Base-by-base conservation (phyloP, 2,797 vertebrate species). In the Zalophus californianus region DNA sequence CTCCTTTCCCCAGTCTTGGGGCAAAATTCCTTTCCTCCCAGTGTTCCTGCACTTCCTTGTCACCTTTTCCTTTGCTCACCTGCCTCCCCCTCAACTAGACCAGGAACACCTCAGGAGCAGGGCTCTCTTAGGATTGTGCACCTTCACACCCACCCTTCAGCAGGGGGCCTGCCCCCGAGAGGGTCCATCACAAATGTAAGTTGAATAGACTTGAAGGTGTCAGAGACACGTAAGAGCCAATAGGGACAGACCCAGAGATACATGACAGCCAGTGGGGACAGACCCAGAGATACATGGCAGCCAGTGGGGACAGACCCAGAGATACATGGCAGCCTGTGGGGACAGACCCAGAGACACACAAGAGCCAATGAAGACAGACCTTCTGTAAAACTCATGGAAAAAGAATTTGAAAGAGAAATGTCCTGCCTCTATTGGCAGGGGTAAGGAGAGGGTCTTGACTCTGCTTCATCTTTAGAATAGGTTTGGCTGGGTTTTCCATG, bases 221-320 rank as follows among this genome's bases (percentile, higher is more conserved):
- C n/a, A 68, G 27, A 75, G 70, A 50, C 23, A 23, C 7, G 38
- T 4, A 48, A 62, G 52, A 64, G 15, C 52, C 78, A 72, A 70
- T 44, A 35, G 25, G 5, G 5, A 41, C 10, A 27, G 41, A 29
- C 41, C 32, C 15, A 25, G 38, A 48, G 5, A 27, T 6, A 27
- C 1, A 10, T n/a, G 7, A 3, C 7, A 82, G 48, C 77, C 35
- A 44, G 41, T n/a, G 10, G 13, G 62, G 32, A 52, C 2, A 32
- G 68, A 13, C 12, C 3, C 0, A 48, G 5, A 52, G 6, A 18
- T 0, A 64, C 4, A 21, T 1, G 5, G 23, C 8, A 41, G 52
- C 79, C 85, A 44, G 41, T 11, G 20, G 29, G 18, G 10, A 25
- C 64, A 38, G 48, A 70, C 23, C n/a, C 0, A 0, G 32, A 52